Conservation (phyloP, 2,888 invertebrate species). For the Muscina levida region DNA sequence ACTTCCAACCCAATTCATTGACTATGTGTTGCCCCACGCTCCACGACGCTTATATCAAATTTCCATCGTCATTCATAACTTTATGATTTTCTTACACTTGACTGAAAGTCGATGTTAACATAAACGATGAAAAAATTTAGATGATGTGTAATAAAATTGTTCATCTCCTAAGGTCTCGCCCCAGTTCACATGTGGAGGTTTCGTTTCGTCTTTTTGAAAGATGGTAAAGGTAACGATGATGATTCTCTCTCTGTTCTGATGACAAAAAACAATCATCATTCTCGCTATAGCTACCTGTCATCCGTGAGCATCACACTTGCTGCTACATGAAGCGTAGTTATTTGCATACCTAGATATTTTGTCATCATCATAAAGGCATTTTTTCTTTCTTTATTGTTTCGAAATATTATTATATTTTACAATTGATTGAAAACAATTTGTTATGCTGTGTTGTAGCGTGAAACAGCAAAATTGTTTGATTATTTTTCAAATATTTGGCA, state of each 20-base stretch:
- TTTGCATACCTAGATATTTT: too few relatives aligned
- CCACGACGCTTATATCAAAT: background rate
- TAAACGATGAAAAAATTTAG: background rate
- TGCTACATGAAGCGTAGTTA: too few relatives aligned
- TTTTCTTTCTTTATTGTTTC: too few relatives aligned
- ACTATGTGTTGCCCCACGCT: background rate
- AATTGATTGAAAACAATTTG: constrained; percentile 39
- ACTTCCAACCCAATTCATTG: constrained; percentile 6
- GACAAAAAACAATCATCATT: constrained; percentile 15
- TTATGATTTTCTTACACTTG: constrained; percentile 21
- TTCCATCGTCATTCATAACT: background rate
- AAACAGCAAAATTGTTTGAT: constrained; percentile 34
- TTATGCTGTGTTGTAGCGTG: constrained; percentile 10
- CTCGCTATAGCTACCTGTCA: constrained; percentile 11
- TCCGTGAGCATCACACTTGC: constrained; percentile 2
- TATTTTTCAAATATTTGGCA: constrained; percentile 50
- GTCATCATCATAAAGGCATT: constrained; percentile 8
- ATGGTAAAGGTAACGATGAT: background rate
- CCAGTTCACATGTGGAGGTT: background rate
- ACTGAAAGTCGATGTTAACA: constrained; percentile 13
- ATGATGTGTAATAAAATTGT: background rate
- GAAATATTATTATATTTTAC: constrained; percentile 11
- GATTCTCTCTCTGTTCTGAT: background rate
- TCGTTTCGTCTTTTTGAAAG: too few relatives aligned
- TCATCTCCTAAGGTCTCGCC: background rate